Percentiles rank a stretch among this genome's conserved stretches.
These are phyloP conservation scores for Ectemnius continuus DNA, from an alignment of 2,888 invertebrate genomes.

Conservation along the genomic window DNA sequence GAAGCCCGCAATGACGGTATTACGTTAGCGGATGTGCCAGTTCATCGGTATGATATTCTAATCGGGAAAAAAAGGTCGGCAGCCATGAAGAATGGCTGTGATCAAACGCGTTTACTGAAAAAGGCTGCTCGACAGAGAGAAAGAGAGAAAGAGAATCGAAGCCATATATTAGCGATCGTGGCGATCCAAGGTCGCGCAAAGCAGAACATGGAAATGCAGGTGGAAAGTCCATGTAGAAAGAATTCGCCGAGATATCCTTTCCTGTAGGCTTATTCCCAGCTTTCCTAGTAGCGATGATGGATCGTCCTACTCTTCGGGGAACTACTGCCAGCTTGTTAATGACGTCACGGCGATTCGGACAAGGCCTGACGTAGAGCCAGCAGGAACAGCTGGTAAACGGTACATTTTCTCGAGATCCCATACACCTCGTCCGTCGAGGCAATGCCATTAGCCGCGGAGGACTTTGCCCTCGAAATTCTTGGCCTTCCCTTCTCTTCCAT, in stretches of 20 bases:
- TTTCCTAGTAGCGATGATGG: conserved; percentile 14
- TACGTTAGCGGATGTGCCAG: too few relatives aligned
- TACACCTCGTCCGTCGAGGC: too few relatives aligned
- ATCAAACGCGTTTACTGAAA: too few relatives aligned
- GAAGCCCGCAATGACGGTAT: conserved; percentile 9
- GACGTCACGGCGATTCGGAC: conserved; percentile 37
- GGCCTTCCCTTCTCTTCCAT: not conserved
- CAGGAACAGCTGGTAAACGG: conserved; percentile 36
- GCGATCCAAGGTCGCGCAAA: conserved; percentile 28
- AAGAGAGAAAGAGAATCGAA: not conserved
- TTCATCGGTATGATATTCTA: too few relatives aligned
- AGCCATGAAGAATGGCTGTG: too few relatives aligned
- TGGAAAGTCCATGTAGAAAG: not conserved
- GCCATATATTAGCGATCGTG: conserved; percentile 2
- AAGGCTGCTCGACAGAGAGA: not conserved
- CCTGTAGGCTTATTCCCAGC: not conserved
- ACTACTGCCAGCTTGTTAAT: conserved; percentile 22
- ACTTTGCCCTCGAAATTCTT: conserved; percentile 1
- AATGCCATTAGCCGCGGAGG: conserved; percentile 25
- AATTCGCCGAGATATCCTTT: not conserved
- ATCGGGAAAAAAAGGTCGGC: too few relatives aligned
- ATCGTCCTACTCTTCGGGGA: conserved; percentile 4
- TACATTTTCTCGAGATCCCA: conserved; percentile 36
- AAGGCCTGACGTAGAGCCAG: conserved; percentile 14
- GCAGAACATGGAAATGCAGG: conserved; percentile 8